A percentile compares a stretch with the other conserved stretches of the same genome.
These are phyloP conservation scores for Rhadinocentrus ornatus DNA, from an alignment of 2,797 vertebrate genomes.

Conservation along the genomic window DNA sequence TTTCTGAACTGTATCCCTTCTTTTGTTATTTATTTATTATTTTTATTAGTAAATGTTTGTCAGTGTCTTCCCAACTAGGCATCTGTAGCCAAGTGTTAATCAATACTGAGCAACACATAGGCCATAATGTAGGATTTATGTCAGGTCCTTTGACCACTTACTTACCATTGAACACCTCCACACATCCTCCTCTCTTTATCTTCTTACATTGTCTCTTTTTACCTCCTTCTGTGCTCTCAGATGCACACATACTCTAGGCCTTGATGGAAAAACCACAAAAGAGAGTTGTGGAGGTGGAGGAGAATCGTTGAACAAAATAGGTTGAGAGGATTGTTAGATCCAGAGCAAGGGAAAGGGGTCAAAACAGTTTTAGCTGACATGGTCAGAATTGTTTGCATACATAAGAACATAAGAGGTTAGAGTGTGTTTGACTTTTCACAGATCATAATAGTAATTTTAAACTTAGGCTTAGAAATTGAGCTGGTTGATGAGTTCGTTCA, in stretches of 20 bases:
- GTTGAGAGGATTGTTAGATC: conserved; percentile 68
- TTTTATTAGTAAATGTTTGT: conserved; percentile 29
- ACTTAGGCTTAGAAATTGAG: conserved; percentile 45
- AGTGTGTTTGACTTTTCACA: conserved; percentile 41
- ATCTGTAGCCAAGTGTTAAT: conserved; percentile 69
- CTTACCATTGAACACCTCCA: conserved; percentile 61
- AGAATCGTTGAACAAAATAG: conserved; percentile 67
- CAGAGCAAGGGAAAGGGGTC: conserved; percentile 61
- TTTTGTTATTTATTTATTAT: not conserved
- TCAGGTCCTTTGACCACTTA: conserved; percentile 76
- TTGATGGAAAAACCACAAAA: conserved; percentile 72
- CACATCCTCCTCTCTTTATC: conserved; percentile 24
- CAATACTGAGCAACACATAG: conserved; percentile 66
- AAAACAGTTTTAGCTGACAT: conserved; percentile 67
- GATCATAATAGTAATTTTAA: conserved; percentile 60
- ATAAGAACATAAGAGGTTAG: conserved; percentile 47
- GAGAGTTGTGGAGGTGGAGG: conserved; percentile 67
- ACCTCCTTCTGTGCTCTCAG: conserved; percentile 2
- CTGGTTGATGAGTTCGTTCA: conserved; percentile 48
- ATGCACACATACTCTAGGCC: conserved; percentile 53
- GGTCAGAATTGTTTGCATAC: conserved; percentile 61
- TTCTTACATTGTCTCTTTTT: conserved; percentile 36
- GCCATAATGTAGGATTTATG: conserved; percentile 77
- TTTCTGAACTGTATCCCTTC: not conserved
- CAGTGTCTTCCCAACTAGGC: conserved; percentile 20